Percentiles rank a stretch among this genome's conserved stretches.
phyloP scores from a whole-genome alignment of 1,140 invertebrate species.

The Euschistus heros region DNA sequence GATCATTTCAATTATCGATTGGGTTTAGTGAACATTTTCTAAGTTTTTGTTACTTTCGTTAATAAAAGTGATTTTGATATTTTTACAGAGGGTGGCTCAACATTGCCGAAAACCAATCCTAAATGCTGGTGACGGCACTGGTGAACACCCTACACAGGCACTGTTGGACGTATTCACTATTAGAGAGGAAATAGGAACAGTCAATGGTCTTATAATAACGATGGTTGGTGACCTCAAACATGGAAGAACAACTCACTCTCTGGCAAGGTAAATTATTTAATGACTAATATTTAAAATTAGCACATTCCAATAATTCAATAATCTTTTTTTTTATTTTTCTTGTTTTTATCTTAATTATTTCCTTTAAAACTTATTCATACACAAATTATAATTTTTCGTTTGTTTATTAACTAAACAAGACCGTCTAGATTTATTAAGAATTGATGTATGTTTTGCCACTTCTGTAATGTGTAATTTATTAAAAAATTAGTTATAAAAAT shows the following conservation, averaged over 20 bases:
- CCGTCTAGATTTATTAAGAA: too few species aligned
- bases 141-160: conserved; percentile 98
- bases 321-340: neutral
- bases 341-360: too few species aligned
- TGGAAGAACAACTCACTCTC: conserved; percentile 94
- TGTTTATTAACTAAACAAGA: too few species aligned
- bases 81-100: conserved; percentile 60
- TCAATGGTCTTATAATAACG: conserved; percentile 87
- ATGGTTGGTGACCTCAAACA: conserved; percentile 95
- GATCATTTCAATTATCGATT: too few species aligned
- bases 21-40: too few species aligned
- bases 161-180: conserved; percentile 97
- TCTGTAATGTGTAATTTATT: too few species aligned
- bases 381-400: too few species aligned
- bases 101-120: conserved; percentile 81
- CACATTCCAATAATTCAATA: neutral
- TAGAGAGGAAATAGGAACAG: conserved; percentile 95
- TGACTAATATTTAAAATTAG: neutral
- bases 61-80: neutral
- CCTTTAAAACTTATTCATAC: too few species aligned
- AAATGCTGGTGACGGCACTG: conserved; percentile 95
- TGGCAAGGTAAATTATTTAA: conserved; percentile 52
- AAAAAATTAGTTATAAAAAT: too few species aligned
- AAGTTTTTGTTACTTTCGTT: neutral
- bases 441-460: too few species aligned